Percentiles rank a stretch among this genome's conserved stretches.
Conservation (phyloP, 2,113 vertebrate genomes). For the Seriola dumerili region DNA sequence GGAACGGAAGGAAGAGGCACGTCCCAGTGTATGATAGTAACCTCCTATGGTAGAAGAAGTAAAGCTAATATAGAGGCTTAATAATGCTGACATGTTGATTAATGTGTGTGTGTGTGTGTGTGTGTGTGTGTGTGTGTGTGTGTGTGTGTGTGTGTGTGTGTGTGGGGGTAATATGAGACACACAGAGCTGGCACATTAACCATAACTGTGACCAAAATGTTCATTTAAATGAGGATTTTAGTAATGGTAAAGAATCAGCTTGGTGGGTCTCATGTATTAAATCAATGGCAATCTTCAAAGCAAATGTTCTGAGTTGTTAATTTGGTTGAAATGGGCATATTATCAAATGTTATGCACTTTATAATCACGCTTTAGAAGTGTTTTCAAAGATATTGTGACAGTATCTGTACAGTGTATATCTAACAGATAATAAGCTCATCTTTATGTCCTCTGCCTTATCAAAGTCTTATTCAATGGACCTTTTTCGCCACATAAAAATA, state of each 20-base stretch:
- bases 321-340: neutral
- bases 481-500: neutral
- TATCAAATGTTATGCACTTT: neutral
- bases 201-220: neutral
- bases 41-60: conserved; percentile 45
- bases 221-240: conserved; percentile 7
- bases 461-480: neutral
- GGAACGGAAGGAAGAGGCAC: conserved; percentile 40
- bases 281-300: neutral
- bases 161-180: neutral
- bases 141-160: neutral
- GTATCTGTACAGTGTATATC: neutral
- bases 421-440: neutral
- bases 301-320: neutral
- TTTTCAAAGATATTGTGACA: neutral
- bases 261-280: neutral
- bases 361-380: neutral
- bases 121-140: neutral
- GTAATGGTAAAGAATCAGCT: neutral
- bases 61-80: conserved; percentile 31
- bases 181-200: neutral
- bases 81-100: conserved; percentile 33
- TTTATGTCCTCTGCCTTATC: neutral
- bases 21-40: conserved; percentile 33
- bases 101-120: neutral